Evolutionary conservation across 64 coral and sea anemone genomes (phyloP).

Genomic region (Acropora tenuis): DNA sequence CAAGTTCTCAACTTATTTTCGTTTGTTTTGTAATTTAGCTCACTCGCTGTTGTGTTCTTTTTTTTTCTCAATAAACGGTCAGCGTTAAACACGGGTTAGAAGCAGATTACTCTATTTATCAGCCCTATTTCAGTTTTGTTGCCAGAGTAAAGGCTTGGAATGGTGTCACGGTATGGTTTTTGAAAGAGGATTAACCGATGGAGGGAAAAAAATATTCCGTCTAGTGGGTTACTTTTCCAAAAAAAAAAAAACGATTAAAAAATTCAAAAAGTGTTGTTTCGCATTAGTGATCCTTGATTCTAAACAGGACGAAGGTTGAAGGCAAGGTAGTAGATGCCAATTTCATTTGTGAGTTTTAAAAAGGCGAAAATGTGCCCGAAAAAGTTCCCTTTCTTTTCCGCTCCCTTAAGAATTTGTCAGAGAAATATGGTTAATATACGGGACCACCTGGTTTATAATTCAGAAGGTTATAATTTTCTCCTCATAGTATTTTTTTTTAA

Average conservation of each 20-base stretch:
- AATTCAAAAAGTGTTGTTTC: too few species aligned
- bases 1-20: neutral
- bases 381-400: too few species aligned
- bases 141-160: neutral
- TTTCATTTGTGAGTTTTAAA: neutral
- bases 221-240: too few species aligned
- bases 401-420: neutral
- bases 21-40: neutral
- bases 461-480: conserved; percentile 17
- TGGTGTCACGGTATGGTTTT: neutral
- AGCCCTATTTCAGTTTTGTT: neutral
- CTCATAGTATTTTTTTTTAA: neutral
- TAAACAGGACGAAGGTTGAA: neutral
- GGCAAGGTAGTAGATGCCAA: neutral
- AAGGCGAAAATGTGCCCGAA: neutral
- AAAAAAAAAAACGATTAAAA: too few species aligned
- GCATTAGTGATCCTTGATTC: neutral
- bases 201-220: neutral
- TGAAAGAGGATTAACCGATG: neutral
- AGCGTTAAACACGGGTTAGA: conserved; percentile 8
- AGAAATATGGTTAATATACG: neutral
- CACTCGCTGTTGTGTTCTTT: neutral
- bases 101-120: neutral
- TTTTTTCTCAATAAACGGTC: neutral
- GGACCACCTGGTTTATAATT: conserved; percentile 11